Percentiles rank a stretch among this genome's conserved stretches.
phyloP scores from a whole-genome alignment of 2,113 vertebrate genomes.

The Actinemys pallida region DNA sequence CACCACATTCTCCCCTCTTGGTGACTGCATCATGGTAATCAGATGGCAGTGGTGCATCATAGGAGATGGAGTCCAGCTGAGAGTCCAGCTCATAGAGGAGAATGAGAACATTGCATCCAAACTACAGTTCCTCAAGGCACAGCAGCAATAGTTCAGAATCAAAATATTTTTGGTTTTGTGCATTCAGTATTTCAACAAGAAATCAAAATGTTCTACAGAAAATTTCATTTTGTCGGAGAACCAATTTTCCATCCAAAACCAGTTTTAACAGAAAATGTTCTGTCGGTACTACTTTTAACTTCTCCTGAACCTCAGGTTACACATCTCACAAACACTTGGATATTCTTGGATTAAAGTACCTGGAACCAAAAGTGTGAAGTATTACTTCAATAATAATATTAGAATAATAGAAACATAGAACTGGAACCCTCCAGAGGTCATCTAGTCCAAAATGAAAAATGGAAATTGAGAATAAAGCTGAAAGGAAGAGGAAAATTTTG shows the following conservation, averaged over 20 bases:
- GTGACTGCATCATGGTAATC: neutral
- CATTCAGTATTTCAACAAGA: neutral
- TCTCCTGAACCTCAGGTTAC: neutral
- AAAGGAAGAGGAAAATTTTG: neutral
- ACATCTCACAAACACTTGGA: neutral
- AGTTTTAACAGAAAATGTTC: neutral
- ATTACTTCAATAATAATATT: neutral
- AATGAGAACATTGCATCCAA: neutral
- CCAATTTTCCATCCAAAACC: slow-evolving; percentile 11
- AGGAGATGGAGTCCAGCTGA: neutral
- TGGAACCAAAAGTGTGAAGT: neutral
- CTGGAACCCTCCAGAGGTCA: too few relatives aligned
- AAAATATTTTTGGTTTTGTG: neutral
- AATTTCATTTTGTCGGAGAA: neutral
- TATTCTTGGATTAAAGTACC: neutral
- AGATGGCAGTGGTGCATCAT: neutral
- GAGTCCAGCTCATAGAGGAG: neutral
- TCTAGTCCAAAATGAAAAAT: neutral
- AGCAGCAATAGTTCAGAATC: neutral
- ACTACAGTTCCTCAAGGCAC: neutral
- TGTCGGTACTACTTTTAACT: neutral
- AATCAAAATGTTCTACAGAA: neutral
- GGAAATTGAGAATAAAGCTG: neutral
- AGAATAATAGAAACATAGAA: too few relatives aligned
- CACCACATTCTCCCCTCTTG: neutral